Conservation (phyloP, 1,140 invertebrate species). For the Lucilia sericata region DNA sequence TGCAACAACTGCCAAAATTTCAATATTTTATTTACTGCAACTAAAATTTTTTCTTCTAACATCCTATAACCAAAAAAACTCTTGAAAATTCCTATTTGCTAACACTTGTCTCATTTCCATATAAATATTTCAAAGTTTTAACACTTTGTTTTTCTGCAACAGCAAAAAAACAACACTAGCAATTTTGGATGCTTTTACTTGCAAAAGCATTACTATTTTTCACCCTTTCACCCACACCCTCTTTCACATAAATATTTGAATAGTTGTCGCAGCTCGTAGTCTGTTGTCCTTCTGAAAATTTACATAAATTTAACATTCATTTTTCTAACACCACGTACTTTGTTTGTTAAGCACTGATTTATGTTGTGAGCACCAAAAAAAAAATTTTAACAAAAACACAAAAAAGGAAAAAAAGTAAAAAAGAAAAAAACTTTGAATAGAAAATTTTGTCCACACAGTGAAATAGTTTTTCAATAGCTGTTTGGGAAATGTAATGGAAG, state of each 20-base stretch:
- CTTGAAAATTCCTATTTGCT: background rate
- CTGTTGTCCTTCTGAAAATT: background rate
- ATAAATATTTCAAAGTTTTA: conserved; percentile 8
- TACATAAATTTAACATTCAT: conserved; percentile 27
- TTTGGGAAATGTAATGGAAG: background rate
- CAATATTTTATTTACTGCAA: background rate
- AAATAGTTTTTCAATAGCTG: background rate
- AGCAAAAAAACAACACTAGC: background rate
- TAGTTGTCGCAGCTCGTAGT: background rate
- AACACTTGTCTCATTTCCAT: background rate
- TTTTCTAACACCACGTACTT: conserved; percentile 23
- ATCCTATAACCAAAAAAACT: background rate
- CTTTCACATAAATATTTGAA: background rate
- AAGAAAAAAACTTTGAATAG: background rate
- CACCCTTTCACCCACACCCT: background rate
- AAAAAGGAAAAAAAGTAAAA: background rate
- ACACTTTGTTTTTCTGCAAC: background rate
- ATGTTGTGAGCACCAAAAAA: background rate
- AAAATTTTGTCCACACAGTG: background rate
- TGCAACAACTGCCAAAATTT: background rate
- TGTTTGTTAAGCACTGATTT: conserved; percentile 26
- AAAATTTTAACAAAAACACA: background rate
- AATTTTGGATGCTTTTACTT: background rate
- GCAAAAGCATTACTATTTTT: background rate
- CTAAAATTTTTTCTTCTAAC: background rate